phyloP scores from a whole-genome alignment of 1,140 invertebrate genomes.

The Megalonaias nervosa region DNA sequence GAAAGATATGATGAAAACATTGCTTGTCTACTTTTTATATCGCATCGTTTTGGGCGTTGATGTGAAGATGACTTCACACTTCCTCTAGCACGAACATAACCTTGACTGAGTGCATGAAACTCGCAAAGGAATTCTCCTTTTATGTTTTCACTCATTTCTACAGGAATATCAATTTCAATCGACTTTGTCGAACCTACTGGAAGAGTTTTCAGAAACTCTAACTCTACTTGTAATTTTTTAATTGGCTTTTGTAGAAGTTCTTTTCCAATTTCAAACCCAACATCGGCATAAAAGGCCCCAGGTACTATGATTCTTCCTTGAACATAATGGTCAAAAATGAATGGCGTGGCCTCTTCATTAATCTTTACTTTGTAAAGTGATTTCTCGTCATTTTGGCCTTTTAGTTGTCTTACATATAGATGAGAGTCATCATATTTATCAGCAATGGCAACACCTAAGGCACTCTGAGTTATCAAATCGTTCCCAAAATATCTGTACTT shows the following conservation, averaged over 20 bases:
- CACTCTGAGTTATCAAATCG: not conserved
- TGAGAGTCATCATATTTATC: not conserved
- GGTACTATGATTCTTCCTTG: conserved; percentile 19
- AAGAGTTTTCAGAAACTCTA: conserved; percentile 20
- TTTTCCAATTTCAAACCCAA: conserved; percentile 23
- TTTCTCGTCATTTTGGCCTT: not conserved
- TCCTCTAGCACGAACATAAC: not conserved
- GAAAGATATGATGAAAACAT: not conserved
- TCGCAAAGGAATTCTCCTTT: not conserved
- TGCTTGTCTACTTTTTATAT: not conserved
- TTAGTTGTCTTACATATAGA: conserved; percentile 6
- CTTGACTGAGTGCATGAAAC: conserved; percentile 10
- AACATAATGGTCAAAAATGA: conserved; percentile 32
- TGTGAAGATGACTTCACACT: not conserved
- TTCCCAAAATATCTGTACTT: conserved; percentile 7
- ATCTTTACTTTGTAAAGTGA: conserved; percentile 3
- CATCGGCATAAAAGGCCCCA: conserved; percentile 26
- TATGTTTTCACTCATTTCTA: not conserved
- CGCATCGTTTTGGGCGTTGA: conserved; percentile 1
- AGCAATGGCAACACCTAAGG: not conserved
- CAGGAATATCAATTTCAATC: conserved; percentile 1
- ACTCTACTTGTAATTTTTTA: not conserved
- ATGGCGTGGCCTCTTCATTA: conserved; percentile 13
- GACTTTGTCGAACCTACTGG: not conserved
- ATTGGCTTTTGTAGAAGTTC: not conserved